phyloP scores from a whole-genome alignment of 2,888 invertebrate genomes.

The Cephus spinipes region DNA sequence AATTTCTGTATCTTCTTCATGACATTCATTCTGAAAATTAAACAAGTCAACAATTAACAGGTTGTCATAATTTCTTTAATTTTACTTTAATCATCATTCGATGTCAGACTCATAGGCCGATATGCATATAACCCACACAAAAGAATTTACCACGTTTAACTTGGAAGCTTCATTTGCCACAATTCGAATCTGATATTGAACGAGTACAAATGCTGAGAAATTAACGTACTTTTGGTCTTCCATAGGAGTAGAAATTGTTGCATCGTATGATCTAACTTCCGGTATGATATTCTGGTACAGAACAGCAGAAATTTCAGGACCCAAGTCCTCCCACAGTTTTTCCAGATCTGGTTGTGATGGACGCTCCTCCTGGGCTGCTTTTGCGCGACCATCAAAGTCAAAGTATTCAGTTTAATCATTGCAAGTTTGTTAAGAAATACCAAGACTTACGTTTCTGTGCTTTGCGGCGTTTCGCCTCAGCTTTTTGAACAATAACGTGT shows the following conservation, averaged over 20 bases:
- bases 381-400: not conserved
- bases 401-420: not conserved
- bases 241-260: constrained; percentile 83
- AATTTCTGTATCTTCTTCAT: constrained; percentile 87
- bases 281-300: constrained; percentile 72
- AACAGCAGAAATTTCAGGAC: constrained; percentile 73
- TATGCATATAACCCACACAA: too few relatives aligned
- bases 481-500: constrained; percentile 79
- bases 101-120: too few relatives aligned
- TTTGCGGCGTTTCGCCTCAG: constrained; percentile 61
- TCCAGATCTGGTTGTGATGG: constrained; percentile 63
- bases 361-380: not conserved
- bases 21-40: constrained; percentile 77
- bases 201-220: not conserved
- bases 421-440: not conserved
- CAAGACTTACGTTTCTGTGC: constrained; percentile 45
- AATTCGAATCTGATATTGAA: not conserved
- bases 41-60: not conserved
- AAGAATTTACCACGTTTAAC: not conserved
- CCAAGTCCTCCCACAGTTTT: constrained; percentile 76
- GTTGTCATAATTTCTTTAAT: constrained; percentile 26
- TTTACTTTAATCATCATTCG: too few relatives aligned
- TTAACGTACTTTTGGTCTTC: constrained; percentile 87
- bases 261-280: constrained; percentile 85
- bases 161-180: not conserved